phyloP scores from a whole-genome alignment of 1,140 invertebrate species.

The Sinella curviseta region DNA sequence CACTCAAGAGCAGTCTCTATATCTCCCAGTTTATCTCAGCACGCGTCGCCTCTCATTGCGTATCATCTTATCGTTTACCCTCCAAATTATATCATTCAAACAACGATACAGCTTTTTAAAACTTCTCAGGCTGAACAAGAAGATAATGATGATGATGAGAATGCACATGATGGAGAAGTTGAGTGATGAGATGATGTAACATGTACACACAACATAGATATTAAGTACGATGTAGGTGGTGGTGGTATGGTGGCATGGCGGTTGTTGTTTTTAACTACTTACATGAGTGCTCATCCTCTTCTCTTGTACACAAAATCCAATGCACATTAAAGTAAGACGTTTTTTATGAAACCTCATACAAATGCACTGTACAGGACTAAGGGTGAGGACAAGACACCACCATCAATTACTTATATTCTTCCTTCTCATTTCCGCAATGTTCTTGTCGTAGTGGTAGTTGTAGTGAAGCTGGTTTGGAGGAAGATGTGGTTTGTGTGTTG shows the following conservation, averaged over 20 bases:
- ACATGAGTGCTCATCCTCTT: too few relatives aligned
- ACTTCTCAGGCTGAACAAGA: too few relatives aligned
- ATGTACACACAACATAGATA: too few relatives aligned
- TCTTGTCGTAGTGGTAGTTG: neutral
- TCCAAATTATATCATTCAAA: neutral
- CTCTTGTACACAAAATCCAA: too few relatives aligned
- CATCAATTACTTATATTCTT: slow-evolving; percentile 10
- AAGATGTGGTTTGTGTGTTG: too few relatives aligned
- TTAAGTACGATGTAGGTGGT: neutral
- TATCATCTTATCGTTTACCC: neutral
- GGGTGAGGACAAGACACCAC: too few relatives aligned
- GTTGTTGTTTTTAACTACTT: too few relatives aligned
- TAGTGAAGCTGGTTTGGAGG: neutral
- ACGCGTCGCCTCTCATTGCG: neutral
- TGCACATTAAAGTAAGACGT: neutral
- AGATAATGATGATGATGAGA: too few relatives aligned
- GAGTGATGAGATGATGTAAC: too few relatives aligned
- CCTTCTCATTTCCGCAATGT: slow-evolving; percentile 5
- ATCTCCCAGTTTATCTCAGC: neutral
- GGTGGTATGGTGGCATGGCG: too few relatives aligned
- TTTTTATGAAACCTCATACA: neutral
- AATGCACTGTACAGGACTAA: neutral
- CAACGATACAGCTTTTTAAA: neutral
- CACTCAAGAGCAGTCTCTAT: neutral
- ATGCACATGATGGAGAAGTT: neutral